Base-by-base conservation (phyloP, 92 coral and sea anemone genomes). In the Zoanthus solanderi region DNA sequence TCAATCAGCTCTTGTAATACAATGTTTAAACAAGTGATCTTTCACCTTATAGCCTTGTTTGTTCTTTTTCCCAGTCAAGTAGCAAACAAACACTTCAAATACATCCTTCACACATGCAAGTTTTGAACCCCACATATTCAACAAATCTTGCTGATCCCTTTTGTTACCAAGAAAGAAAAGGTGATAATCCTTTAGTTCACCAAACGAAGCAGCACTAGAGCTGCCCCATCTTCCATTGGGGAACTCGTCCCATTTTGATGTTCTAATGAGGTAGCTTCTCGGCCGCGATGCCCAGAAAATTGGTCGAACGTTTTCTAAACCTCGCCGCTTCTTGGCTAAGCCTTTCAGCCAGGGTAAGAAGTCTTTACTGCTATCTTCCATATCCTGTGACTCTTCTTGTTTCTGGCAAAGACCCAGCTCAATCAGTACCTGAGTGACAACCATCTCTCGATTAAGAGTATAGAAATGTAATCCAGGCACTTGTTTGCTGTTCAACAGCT, bases 271-370 rank as follows among this genome's bases (percentile, higher is more conserved):
- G 61, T 93, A 94, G 77, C 98, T 94, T 47, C 95, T 91, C 31
- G 98, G 98, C 48, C 98, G 88, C 5, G 98, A 76, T 52, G 98
- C 95, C 98, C 98, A 94, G 89, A 94, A 94, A 75, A 94, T 94
- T 72, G 98, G 98, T 13, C 98, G 92, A 9, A 94, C 98, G 56
- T 84, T 89, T 73, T 90, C 98, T 78, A 88, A 87, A 46, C 95
- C 98, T 31, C 93, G 69, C 61, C 94, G 87, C 10, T 87, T 87
- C 58, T 89, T 90, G 37, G 89, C 94, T 45, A 87, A 80, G 52
- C 93, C 83, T 23, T 85, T 87, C 52, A 88, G 85, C 95, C 98
- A 94, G 7, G 98, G 95, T 18, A 90, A 83, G 72, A 71, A 90
- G 18, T 87, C 86, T 73, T 75, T 13, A 29, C 66, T 80, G 13